Conservation (phyloP, 2,888 invertebrate genomes). For the Dugesia japonica region DNA sequence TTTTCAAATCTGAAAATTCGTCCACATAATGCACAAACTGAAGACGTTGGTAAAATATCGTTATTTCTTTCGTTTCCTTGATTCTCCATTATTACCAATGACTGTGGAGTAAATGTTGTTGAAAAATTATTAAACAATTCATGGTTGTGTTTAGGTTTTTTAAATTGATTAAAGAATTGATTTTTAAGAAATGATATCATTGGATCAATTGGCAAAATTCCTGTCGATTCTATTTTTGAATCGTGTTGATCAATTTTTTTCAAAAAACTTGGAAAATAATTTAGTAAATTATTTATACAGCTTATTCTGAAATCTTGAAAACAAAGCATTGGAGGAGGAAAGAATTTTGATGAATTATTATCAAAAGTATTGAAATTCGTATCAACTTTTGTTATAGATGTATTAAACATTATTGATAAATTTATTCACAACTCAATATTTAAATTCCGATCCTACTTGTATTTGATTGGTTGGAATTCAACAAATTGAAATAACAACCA, state of each 20-base stretch:
- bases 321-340: background rate
- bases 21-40: conserved; percentile 29
- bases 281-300: background rate
- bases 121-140: background rate
- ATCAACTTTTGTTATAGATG: background rate
- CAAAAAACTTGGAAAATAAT: background rate
- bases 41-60: conserved; percentile 6
- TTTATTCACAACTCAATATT: background rate
- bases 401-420: background rate
- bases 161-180: background rate
- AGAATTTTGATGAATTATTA: background rate
- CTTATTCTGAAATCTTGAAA: background rate
- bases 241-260: background rate
- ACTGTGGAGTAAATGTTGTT: background rate
- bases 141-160: background rate
- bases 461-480: background rate
- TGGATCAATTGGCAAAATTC: background rate
- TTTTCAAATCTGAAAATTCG: conserved; percentile 31
- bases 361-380: background rate
- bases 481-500: background rate
- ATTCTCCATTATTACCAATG: background rate
- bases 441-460: background rate
- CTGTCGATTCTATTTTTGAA: background rate
- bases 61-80: background rate
- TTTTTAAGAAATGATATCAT: background rate